Evolutionary conservation across 1,140 invertebrate species (phyloP), one percentile per base, ranked within the genome.

Genomic region (Drosophila biarmipes): DNA sequence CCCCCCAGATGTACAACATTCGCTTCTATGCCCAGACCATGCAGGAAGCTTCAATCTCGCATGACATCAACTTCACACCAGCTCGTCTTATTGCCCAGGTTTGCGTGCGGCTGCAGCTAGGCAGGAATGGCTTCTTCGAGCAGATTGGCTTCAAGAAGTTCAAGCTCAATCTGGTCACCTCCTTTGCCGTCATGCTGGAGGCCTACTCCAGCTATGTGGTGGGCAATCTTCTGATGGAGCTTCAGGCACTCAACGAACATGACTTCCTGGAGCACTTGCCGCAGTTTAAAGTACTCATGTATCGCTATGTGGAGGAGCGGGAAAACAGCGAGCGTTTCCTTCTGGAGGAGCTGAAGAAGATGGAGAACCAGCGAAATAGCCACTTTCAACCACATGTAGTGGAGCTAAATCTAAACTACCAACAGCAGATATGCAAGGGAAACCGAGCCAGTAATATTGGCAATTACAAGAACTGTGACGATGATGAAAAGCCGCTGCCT

Each of bases 371-470:
- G 38, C 51, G 68, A 0, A 73, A 73, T 21, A 90, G 90, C 40
- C 86, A 90, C 15, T 54, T 53, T 2, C 19, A 71, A 11, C 85
- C 80, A 8, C 40, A 68, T 7, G 78, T 76, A 1, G 80, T 85
- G 4, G 56, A 78, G 4, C 40, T 89, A 19, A 77, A 90, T 37
- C 71, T 91, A 0, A 79, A 90, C 53, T 89, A 86, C 55, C 85
- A 89, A 24, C 74, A 73, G 21, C 85, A 81, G 52, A 85, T 91
- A 29, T 91, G 90, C 52, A 91, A 91, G 34, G 90, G 90, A 3
- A 91, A 91, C 57, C 82, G 90, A 1, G 72, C 84, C 17, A 91
- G 90, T 37, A 91, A 91, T n/a, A 81, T 91, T 59, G 90, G 90
- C 6, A 89, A 89, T 71, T 90, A 85, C 51, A 87, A 86, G 56